Conservation (phyloP, 2,888 invertebrate species). For the Caenorhabditis japonica region DNA sequence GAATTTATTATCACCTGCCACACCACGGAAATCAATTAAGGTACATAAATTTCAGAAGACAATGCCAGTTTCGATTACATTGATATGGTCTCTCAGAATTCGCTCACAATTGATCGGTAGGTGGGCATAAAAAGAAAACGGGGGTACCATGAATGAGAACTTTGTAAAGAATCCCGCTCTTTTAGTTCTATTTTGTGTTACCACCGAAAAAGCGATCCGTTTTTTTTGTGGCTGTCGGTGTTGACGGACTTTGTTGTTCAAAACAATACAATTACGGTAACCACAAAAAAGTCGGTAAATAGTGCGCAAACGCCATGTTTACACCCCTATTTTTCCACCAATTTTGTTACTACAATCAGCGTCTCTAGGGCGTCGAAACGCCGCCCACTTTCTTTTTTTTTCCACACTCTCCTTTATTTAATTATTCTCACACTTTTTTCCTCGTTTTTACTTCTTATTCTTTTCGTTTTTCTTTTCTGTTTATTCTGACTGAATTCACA, state of each 20-base stretch:
- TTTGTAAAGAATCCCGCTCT: neutral
- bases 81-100: conserved; percentile 47
- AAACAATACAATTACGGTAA: too few species aligned
- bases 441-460: neutral
- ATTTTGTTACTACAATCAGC: conserved; percentile 36
- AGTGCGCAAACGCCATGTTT: too few species aligned
- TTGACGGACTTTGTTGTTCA: too few species aligned
- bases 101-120: conserved; percentile 26
- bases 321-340: too few species aligned
- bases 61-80: conserved; percentile 48
- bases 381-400: conserved; percentile 40
- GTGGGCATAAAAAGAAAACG: neutral
- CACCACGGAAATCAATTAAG: too few species aligned
- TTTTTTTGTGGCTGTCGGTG: too few species aligned
- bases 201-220: too few species aligned
- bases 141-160: neutral
- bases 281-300: too few species aligned
- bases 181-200: neutral
- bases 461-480: neutral
- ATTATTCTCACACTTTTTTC: conserved; percentile 11
- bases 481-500: neutral
- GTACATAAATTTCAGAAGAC: conserved; percentile 45
- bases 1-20: conserved; percentile 21
- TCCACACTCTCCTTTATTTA: too few species aligned
- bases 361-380: neutral